Base-by-base conservation (phyloP, 2,113 vertebrate genomes). In the Notiomystis cincta region DNA sequence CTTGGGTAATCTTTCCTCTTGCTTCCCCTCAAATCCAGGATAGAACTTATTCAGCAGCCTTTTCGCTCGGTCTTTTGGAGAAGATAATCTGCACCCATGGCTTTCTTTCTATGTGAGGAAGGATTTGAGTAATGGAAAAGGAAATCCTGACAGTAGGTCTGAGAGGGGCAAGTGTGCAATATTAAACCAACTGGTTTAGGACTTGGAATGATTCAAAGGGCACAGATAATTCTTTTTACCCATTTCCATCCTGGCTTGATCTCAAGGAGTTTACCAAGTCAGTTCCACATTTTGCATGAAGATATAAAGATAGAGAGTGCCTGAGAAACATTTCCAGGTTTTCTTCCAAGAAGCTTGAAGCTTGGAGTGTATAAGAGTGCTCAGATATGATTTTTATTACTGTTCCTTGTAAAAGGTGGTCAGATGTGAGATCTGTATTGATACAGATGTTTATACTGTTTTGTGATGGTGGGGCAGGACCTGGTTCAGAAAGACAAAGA, bases 291-390 rank as follows among this genome's bases (percentile, higher is more conserved):
- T 82, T 94, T 80, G 20, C 8, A 80, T n/a, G n/a, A n/a, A n/a
- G n/a, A n/a, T 65, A 0, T 19, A 58, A n/a, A 48, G 48, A 60
- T 44, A 37, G 0, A 1, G n/a, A n/a, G n/a, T 27, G 33, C 7
- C 37, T 79, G 66, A 90, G 66, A 85, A 90, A 82, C 4, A 48
- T 87, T 35, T 81, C 11, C 9, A 61, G 11, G 12, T 88, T 82
- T 91, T 70, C 23, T 86, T 65, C 51, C 20, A 80, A 35, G 48
- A 76, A 82, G 20, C 22, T 33, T 92, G 57, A 18, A 38, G 10
- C 12, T n/a, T n/a, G n/a, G n/a, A n/a, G n/a, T n/a, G n/a, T n/a
- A 16, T 64, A 44, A 42, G 30, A 51, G 48, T 37, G 15, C 28
- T 95, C 15, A 69, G 70, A 17, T 76, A 25, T 2, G 9, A 33